Evolutionary conservation across 2,113 vertebrate species (phyloP).

Genomic region (Microtus montanus): DNA sequence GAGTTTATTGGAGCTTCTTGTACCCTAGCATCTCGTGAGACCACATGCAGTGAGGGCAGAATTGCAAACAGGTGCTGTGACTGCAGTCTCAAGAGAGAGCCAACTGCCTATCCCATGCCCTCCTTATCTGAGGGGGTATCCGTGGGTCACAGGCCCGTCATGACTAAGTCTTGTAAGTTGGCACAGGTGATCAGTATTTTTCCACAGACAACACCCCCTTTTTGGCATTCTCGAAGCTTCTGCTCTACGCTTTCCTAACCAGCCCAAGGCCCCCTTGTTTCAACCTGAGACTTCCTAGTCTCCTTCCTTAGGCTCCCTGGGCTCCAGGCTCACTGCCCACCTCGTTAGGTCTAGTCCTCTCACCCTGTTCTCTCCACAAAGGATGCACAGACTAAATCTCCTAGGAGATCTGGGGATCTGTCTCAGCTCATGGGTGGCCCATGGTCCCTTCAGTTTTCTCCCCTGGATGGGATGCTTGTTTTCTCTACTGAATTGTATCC

Average conservation of each 20-base stretch:
- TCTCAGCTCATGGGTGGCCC: neutral
- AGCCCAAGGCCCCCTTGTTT: neutral
- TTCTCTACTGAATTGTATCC: neutral
- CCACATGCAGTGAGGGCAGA: neutral
- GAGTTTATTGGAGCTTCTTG: neutral
- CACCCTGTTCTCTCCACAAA: neutral
- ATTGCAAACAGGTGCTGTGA: neutral
- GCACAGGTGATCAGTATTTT: neutral
- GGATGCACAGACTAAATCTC: neutral
- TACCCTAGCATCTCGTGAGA: neutral
- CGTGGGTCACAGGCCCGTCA: neutral
- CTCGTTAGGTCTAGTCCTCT: too few relatives aligned
- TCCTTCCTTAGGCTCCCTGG: neutral
- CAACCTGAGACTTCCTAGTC: too few relatives aligned
- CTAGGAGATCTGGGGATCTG: neutral
- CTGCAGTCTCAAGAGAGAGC: neutral
- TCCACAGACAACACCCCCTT: neutral
- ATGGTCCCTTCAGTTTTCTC: neutral
- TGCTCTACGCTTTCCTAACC: neutral
- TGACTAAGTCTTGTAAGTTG: neutral
- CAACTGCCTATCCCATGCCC: neutral
- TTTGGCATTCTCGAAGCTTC: neutral
- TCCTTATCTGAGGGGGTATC: neutral
- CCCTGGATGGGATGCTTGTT: neutral
- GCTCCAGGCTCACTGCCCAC: neutral